Evolutionary conservation across 2,797 vertebrate genomes (phyloP), one percentile per base, ranked within the genome.

Genomic region (Hippoglossus hippoglossus): DNA sequence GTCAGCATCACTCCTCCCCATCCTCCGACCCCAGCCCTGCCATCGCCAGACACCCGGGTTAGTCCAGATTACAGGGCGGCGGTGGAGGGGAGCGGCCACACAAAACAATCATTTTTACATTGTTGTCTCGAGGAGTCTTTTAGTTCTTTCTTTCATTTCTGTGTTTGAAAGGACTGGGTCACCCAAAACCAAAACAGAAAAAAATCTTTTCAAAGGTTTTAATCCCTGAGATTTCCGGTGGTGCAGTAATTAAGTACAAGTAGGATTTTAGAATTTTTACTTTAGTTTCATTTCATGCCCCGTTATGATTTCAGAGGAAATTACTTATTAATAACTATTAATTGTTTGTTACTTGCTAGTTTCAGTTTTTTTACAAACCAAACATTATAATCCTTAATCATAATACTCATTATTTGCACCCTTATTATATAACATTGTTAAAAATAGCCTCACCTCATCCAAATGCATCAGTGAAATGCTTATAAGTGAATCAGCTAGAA

Each of bases 31-130:
- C 16, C 12, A 3, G 62, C 31, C 16, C 49, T 19, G 13, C 25
- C 63, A 69, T 50, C 75, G 21, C 53, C 81, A 82, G 80, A 88
- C 82, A 85, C 64, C 3, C 80, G 55, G 70, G 71, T 87, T 85
- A 87, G 75, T 62, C 71, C 73, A 86, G 84, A 90, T 89, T 90
- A 86, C 63, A 91, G 81, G 76, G 85, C 18, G 44, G 16, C 78
- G 76, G 69, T 63, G 67, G 47, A 81, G 53, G 46, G 67, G 51
- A 66, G 75, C 26, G 61, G 59, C 52, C 75, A 71, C 69, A 70
- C 69, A 80, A 85, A 89, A 90, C 83, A 88, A 25, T 82, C 5
- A 79, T 90, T 80, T 85, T 61, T 67, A 28, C 16, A 50, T 62
- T 68, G 60, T 76, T 56, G 66, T 77, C 52, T 53, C 31, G 63